Percentiles rank a stretch among this genome's conserved stretches.
These are phyloP conservation scores for Unio delphinus DNA, from an alignment of 2,888 invertebrate genomes.

Conservation along the genomic window DNA sequence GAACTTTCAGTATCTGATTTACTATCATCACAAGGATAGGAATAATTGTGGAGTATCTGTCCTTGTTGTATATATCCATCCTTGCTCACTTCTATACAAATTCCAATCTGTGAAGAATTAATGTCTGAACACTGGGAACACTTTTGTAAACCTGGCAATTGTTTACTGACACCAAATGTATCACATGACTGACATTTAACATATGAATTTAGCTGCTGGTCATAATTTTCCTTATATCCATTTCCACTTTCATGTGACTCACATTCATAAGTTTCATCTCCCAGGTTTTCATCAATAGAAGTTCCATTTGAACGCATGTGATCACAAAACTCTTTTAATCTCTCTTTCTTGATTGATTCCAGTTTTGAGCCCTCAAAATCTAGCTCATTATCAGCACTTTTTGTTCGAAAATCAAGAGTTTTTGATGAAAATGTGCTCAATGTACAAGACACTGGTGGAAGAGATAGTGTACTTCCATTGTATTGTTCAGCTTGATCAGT, in stretches of 20 bases:
- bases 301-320: too few species aligned
- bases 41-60: too few species aligned
- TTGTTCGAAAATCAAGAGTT: slow-evolving; percentile 19
- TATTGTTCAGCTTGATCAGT: slow-evolving; percentile 1
- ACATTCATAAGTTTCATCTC: slow-evolving; percentile 18
- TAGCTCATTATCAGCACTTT: slow-evolving; percentile 27
- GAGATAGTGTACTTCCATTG: slow-evolving; percentile 30
- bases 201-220: neutral
- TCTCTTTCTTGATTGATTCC: slow-evolving; percentile 21
- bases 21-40: too few species aligned
- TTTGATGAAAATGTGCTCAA: slow-evolving; percentile 9
- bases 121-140: too few species aligned
- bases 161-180: too few species aligned
- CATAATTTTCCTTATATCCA: slow-evolving; percentile 15
- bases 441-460: slow-evolving; percentile 17
- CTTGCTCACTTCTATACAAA: too few species aligned
- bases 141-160: too few species aligned
- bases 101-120: too few species aligned
- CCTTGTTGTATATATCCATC: too few species aligned
- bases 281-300: too few species aligned
- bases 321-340: slow-evolving; percentile 8
- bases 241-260: slow-evolving; percentile 24
- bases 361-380: slow-evolving; percentile 18
- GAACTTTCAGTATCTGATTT: too few species aligned
- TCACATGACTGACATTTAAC: too few species aligned